Evolutionary conservation across 1,140 invertebrate genomes (phyloP).

Genomic region (Cotesia chilonis): DNA sequence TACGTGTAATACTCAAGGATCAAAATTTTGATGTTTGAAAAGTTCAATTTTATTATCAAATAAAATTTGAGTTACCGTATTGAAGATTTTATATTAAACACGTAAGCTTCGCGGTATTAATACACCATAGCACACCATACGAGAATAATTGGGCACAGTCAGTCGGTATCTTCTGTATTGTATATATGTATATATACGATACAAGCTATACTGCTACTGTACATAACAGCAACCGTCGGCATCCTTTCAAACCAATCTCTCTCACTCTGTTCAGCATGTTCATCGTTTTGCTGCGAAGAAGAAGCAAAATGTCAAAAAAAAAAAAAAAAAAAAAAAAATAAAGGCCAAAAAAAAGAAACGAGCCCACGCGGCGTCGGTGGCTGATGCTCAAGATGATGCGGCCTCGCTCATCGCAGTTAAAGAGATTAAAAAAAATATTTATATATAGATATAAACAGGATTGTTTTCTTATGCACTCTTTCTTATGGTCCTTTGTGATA

Average conservation of each 20-base stretch:
- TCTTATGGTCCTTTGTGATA: too few species aligned
- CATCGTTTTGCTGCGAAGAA: constrained; percentile 26
- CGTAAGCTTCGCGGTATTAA: constrained; percentile 43
- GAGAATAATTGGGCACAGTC: constrained; percentile 63
- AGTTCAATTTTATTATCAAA: too few species aligned
- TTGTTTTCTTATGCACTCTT: neutral
- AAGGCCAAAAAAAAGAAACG: constrained; percentile 31
- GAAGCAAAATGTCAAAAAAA: constrained; percentile 21
- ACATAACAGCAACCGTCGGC: constrained; percentile 39
- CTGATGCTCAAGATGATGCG: neutral
- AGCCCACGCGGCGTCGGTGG: constrained; percentile 35
- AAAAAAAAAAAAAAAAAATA: constrained; percentile 29
- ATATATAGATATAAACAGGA: too few species aligned
- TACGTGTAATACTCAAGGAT: too few species aligned
- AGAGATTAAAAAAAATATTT: constrained; percentile 21
- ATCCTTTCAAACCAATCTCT: constrained; percentile 41
- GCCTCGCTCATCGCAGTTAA: neutral
- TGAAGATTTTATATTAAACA: constrained; percentile 12
- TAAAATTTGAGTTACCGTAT: constrained; percentile 33
- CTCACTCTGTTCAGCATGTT: constrained; percentile 2
- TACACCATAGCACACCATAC: constrained; percentile 54
- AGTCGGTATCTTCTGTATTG: constrained; percentile 38
- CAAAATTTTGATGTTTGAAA: neutral
- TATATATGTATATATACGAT: constrained; percentile 8
- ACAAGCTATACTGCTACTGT: constrained; percentile 55